Evolutionary conservation across 2,888 invertebrate species (phyloP).

Genomic region (Scaptodrosophila latifasciaeformis): DNA sequence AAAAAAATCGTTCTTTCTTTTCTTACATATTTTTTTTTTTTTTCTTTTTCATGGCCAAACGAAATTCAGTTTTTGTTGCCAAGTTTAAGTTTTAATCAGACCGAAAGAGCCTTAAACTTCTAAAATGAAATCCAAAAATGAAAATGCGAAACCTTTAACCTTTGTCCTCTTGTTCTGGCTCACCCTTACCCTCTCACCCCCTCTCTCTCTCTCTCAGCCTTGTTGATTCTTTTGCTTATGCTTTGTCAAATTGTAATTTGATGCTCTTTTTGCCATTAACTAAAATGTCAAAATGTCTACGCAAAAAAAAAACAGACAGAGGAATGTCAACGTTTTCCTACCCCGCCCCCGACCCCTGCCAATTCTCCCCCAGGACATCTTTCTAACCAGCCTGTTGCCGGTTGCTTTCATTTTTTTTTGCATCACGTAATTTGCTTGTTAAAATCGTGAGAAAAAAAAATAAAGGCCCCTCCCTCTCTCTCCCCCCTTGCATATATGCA

Average conservation of each 20-base stretch:
- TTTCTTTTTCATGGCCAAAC: too few species aligned
- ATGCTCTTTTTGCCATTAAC: conserved; percentile 59
- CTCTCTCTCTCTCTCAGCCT: background rate
- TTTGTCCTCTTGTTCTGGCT: too few species aligned
- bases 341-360: background rate
- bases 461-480: background rate
- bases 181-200: too few species aligned
- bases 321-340: conserved; percentile 39
- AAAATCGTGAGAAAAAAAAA: conserved; percentile 47
- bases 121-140: too few species aligned
- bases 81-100: too few species aligned
- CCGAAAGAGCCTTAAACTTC: too few species aligned
- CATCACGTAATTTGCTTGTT: conserved; percentile 59
- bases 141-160: too few species aligned
- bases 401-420: background rate
- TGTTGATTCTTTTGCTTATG: conserved; percentile 14
- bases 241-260: conserved; percentile 49
- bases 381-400: too few species aligned
- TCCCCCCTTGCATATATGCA: background rate
- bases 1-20: too few species aligned
- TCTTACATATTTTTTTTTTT: too few species aligned
- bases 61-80: too few species aligned
- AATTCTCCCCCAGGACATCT: conserved; percentile 1
- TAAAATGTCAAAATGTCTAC: conserved; percentile 61
- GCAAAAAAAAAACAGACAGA: too few species aligned